Evolutionary conservation across 2,888 invertebrate species (phyloP), one percentile per base, ranked within the genome.

Genomic region (Onchidella celtica): DNA sequence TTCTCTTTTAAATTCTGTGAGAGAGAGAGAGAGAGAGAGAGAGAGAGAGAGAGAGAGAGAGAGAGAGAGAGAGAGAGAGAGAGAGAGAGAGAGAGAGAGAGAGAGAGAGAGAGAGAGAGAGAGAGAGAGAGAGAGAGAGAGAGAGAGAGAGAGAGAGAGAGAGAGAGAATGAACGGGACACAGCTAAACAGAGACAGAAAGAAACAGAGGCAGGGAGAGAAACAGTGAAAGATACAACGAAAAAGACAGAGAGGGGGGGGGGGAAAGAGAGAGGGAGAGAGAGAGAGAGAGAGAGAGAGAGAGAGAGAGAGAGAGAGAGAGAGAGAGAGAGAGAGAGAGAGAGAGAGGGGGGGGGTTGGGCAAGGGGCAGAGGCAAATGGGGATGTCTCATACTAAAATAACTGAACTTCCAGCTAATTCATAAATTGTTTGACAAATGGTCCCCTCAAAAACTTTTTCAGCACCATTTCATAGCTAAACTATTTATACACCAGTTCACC

Each of bases 251-350:
- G 74, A 11, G 75, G 17, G 47, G 17, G 65, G 6, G 75, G 4
- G 47, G 27, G 32, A 75, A 68, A 27, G 59, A 68, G 81, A 66
- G 38, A 69, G 65, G 32, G 57, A 36, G 68, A n/a, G 69, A 80
- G 83, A 74, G 83, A 75, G 61, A 36, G 66, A 72, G 73, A 66
- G 68, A 66, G 66, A 66, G 27, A 76, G 27, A 27, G 47, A 76
- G 40, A 66, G n/a, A n/a, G n/a, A n/a, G n/a, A n/a, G n/a, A n/a
- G n/a, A n/a, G n/a, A n/a, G n/a, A n/a, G n/a, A n/a, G n/a, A n/a
- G n/a, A n/a, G n/a, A n/a, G n/a, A n/a, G n/a, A n/a, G n/a, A n/a
- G n/a, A n/a, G n/a, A n/a, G n/a, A n/a, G n/a, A n/a, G n/a, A 32
- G 32, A 63, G 9, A 32, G 2, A 63, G 27, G 3, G 29, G 21